phyloP scores from a whole-genome alignment of 2,113 vertebrate genomes.

The Nothocercus julius region DNA sequence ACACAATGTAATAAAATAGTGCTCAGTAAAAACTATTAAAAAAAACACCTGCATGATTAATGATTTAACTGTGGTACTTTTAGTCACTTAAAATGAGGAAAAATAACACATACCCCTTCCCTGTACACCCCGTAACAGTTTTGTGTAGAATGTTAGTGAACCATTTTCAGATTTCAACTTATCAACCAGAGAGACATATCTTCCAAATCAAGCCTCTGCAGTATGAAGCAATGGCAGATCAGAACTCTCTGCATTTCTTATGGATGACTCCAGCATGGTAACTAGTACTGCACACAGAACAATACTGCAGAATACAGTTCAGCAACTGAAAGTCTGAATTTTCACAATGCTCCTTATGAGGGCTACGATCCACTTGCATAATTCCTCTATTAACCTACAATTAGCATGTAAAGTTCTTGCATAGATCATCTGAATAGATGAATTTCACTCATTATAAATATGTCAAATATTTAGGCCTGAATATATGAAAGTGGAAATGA shows the following conservation, averaged over 20 bases:
- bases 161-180: not conserved
- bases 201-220: not conserved
- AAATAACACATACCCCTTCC: not conserved
- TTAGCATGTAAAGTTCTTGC: not conserved
- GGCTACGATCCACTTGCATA: not conserved
- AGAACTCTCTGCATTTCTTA: not conserved
- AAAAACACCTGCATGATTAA: not conserved
- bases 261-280: not conserved
- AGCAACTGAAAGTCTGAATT: not conserved
- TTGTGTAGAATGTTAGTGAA: not conserved
- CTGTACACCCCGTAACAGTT: not conserved
- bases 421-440: not conserved
- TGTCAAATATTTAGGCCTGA: not conserved
- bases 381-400: not conserved
- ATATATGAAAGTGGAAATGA: not conserved
- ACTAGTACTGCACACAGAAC: not conserved
- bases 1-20: not conserved
- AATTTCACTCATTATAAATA: not conserved
- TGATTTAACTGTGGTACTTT: not conserved
- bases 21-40: not conserved
- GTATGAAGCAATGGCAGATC: rapidly evolving
- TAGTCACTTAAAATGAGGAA: not conserved
- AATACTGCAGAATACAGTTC: not conserved
- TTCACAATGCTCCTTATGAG: not conserved
- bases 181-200: not conserved